Percentiles rank a stretch among this genome's conserved stretches.
These are phyloP conservation scores for Mobula birostris DNA, from an alignment of 2,113 vertebrate species.

Conservation along the genomic window DNA sequence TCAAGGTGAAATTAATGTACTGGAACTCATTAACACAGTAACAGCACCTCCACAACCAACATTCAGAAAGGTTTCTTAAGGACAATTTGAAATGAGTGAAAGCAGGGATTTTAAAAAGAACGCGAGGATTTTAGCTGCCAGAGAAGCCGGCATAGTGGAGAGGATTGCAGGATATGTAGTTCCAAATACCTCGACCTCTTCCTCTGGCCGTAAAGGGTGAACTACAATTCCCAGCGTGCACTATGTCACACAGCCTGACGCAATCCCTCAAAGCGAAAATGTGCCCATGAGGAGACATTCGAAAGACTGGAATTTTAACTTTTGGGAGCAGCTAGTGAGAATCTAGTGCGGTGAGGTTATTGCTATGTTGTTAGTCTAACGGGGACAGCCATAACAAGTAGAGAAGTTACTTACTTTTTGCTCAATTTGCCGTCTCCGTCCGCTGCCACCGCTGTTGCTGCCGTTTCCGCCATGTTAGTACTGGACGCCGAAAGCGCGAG, in stretches of 20 bases:
- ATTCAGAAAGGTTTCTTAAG: too few relatives aligned
- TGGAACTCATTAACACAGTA: too few relatives aligned
- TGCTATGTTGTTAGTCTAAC: too few relatives aligned
- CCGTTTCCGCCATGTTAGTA: slow-evolving; percentile 4
- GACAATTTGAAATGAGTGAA: too few relatives aligned
- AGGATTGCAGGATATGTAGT: neutral
- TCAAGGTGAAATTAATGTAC: too few relatives aligned
- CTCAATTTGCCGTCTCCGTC: slow-evolving; percentile 44
- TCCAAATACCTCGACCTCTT: neutral
- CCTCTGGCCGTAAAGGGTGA: too few relatives aligned
- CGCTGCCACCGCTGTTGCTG: slow-evolving; percentile 33
- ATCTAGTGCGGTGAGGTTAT: too few relatives aligned
- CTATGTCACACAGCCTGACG: neutral
- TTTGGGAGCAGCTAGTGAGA: neutral
- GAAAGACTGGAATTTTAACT: neutral
- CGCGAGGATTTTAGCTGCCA: neutral
- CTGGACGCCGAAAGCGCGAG: neutral
- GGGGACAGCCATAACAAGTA: neutral
- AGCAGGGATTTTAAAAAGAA: neutral
- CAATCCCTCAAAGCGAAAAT: too few relatives aligned
- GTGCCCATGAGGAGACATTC: neutral
- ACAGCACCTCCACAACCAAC: too few relatives aligned
- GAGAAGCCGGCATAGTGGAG: too few relatives aligned
- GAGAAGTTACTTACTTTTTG: slow-evolving; percentile 51
- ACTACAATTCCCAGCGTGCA: neutral